Evolutionary conservation across 2,888 invertebrate genomes (phyloP), one percentile per base, ranked within the genome.

Genomic region (Salpingus planirostris): DNA sequence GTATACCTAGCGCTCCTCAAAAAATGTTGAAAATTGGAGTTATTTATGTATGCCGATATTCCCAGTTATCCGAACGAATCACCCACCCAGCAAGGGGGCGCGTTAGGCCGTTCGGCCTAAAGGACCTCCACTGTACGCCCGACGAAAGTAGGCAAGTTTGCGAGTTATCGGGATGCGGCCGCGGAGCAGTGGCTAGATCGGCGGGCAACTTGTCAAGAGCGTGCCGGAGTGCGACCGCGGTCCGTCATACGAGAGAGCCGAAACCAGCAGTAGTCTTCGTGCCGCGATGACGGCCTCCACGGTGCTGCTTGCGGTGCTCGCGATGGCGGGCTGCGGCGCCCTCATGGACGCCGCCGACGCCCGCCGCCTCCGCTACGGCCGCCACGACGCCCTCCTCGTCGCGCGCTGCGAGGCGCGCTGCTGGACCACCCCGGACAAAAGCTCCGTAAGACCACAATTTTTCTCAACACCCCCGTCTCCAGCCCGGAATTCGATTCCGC

Each of bases 351-450:
- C 11, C 56, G 62, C 42, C 60, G 65, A 46, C 55, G 62, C 44
- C 55, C 47, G 66, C 18, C 65, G 67, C 42, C 56, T 64, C 26
- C 65, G 69, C 44, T 60, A 67, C 15, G 72, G 71, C 36, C 69
- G 64, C 29, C 60, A 65, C 45, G 68, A 68, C 43, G 54, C 73
- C 8, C 56, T 77, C 36, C 67, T 71, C 29, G 71, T 71, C 32
- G 72, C 75, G n/a, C 67, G 74, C 42, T 78, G 77, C 54, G 75
- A 76, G 44, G 66, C 75, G 11, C 65, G 67, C 43, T 78, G 78
- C 52, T 66, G 66, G 44, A 67, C 68, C 31, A 32, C 41, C 13
- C 40, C 43, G 27, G 44, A 47, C 34, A 50, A 45, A 38, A 47
- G 42, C 26, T 39, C 45, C 40, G 55, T 55, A 42, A 47, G 50